These are phyloP conservation scores for Sycophila sp. DNA, from an alignment of 1,140 invertebrate genomes.

Conservation along the genomic window DNA sequence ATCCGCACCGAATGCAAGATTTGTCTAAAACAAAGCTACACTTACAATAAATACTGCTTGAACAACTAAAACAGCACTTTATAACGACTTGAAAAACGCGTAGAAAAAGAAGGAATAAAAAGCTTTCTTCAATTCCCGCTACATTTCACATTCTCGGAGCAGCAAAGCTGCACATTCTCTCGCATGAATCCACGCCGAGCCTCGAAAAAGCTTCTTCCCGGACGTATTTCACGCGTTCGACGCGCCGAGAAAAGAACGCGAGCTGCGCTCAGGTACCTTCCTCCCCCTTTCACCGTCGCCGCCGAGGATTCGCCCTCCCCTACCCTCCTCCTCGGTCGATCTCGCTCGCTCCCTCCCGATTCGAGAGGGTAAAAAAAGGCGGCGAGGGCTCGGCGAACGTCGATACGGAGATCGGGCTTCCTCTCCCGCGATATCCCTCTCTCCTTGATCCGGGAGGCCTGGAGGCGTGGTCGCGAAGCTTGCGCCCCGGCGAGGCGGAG, in stretches of 20 bases:
- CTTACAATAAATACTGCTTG: too few species aligned
- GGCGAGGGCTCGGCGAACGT: slow-evolving; percentile 26
- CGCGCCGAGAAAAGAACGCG: background rate
- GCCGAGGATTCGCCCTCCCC: too few species aligned
- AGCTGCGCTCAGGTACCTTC: too few species aligned
- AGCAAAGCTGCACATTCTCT: background rate
- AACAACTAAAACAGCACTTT: too few species aligned
- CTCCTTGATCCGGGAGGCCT: slow-evolving; percentile 41
- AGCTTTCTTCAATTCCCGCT: too few species aligned
- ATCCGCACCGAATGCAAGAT: too few species aligned
- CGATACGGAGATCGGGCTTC: slow-evolving; percentile 36
- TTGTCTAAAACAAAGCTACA: too few species aligned
- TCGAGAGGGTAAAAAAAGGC: background rate
- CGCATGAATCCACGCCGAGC: too few species aligned
- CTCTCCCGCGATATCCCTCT: slow-evolving; percentile 4
- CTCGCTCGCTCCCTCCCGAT: background rate
- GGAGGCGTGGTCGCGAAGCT: slow-evolving; percentile 47
- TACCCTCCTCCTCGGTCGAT: too few species aligned
- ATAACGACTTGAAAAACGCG: too few species aligned
- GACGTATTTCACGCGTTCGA: slow-evolving; percentile 36
- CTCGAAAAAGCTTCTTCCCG: slow-evolving; percentile 17
- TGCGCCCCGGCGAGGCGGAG: slow-evolving; percentile 61
- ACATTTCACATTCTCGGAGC: too few species aligned
- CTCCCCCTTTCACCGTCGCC: background rate
- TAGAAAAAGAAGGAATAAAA: too few species aligned